Base-by-base conservation (phyloP, 2,797 vertebrate genomes). In the Iguana delicatissima region DNA sequence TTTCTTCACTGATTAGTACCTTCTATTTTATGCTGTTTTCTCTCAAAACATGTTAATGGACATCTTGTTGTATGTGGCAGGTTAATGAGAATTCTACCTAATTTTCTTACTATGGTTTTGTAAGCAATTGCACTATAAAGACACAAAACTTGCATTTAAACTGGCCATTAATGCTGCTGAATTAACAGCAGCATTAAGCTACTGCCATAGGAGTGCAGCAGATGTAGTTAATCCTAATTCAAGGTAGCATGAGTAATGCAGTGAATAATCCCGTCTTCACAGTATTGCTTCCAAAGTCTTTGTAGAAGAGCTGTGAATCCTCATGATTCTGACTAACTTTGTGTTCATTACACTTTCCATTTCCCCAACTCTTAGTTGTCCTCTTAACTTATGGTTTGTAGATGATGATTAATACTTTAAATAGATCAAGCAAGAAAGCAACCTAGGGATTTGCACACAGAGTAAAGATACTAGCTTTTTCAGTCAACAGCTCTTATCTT, bases 191-290 rank as follows among this genome's bases (percentile, higher is more conserved):
- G 22, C 76, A 94, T 90, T 93, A 89, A 91, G 91, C 93, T 96
- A 90, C 24, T 79, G 42, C 84, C 94, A 90, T 96, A 95, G 92
- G 94, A 93, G 91, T 94, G 91, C 92, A 96, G 96, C 74, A 95
- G 93, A 95, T 95, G 93, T 42, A 1, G 92, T 89, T 95, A 92
- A 93, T 96, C 94, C 94, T 73, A 87, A 93, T 92, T 93, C 85
- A 93, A 96, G 94, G 89, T 93, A 32, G 52, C 91, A 76, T 95
- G 92, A 96, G 87, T 95, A 96, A 96, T 96, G 55, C 80, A 91
- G 79, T 96, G 92, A 96, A 89, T 95, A 96, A 96, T 96, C 55
- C 74, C 92, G 94, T 94, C 88, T 95, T 92, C 91, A 38, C 69
- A 72, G 0, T 46, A 90, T 95, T 94, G 73, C 82, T 94, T 89